Conservation (phyloP, 2,797 vertebrate species). For the Ataeniobius toweri region DNA sequence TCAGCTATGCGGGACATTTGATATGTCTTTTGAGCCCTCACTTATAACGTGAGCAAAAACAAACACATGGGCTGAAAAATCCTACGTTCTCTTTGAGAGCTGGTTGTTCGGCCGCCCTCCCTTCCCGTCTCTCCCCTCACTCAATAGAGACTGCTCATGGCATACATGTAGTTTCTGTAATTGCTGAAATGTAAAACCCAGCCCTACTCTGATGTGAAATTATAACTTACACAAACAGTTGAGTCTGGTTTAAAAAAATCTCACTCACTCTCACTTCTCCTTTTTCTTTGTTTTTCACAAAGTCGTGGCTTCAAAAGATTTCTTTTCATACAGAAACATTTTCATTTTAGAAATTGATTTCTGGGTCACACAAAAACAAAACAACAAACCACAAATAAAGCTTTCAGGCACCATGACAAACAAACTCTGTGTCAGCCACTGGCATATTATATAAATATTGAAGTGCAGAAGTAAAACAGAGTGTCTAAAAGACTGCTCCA, state of each 20-base stretch:
- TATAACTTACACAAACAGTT: constrained; percentile 79
- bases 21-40: constrained; percentile 83
- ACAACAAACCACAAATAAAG: constrained; percentile 73
- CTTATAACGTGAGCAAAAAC: constrained; percentile 83
- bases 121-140: constrained; percentile 65
- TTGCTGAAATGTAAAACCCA: constrained; percentile 81
- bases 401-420: constrained; percentile 76
- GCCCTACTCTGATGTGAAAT: constrained; percentile 76
- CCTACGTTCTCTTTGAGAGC: constrained; percentile 73
- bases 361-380: constrained; percentile 56
- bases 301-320: constrained; percentile 59
- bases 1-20: constrained; percentile 80
- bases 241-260: constrained; percentile 61
- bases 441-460: constrained; percentile 78
- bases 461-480: constrained; percentile 68
- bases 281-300: constrained; percentile 46
- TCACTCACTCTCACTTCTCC: constrained; percentile 69
- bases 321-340: constrained; percentile 65
- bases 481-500: constrained; percentile 56
- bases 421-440: constrained; percentile 69
- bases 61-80: constrained; percentile 82
- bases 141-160: constrained; percentile 82
- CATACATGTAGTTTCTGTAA: constrained; percentile 77
- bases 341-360: constrained; percentile 74
- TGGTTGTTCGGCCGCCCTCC: constrained; percentile 53